Evolutionary conservation across 1,140 invertebrate species (phyloP).

Genomic region (Drosophila neocordata): DNA sequence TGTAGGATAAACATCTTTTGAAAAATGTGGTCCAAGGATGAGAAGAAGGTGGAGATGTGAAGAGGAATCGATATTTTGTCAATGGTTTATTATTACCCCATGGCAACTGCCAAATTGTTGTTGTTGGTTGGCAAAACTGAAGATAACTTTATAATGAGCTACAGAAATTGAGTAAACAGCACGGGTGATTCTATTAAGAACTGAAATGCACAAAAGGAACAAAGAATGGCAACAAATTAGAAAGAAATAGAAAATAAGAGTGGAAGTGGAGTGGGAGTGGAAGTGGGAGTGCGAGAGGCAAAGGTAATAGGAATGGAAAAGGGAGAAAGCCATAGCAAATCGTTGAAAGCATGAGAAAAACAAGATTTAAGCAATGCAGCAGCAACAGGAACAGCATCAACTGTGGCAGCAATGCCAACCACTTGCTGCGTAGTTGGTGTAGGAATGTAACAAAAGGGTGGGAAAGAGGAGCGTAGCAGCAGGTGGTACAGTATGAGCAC

Average conservation of each 20-base stretch:
- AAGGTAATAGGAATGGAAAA: neutral
- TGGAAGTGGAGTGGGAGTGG: no score
- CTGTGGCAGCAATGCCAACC: constrained; percentile 26
- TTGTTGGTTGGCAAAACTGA: neutral
- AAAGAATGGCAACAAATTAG: constrained; percentile 53
- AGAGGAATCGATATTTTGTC: constrained; percentile 11
- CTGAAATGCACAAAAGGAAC: constrained; percentile 53
- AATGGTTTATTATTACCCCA: neutral
- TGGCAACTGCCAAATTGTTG: neutral
- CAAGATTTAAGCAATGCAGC: constrained; percentile 6
- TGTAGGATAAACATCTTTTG: neutral
- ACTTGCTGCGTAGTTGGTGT: constrained; percentile 11
- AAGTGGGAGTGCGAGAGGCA: no score
- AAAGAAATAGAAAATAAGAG: constrained; percentile 1
- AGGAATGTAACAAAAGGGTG: neutral
- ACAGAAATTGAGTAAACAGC: constrained; percentile 39
- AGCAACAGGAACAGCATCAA: constrained; percentile 36
- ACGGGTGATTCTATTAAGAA: constrained; percentile 42
- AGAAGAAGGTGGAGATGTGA: neutral
- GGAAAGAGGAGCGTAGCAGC: neutral
- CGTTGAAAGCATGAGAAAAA: neutral
- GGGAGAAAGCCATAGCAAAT: neutral
- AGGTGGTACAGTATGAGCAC: constrained; percentile 14
- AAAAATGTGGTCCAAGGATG: neutral
- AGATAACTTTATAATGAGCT: constrained; percentile 57